Conservation (phyloP, 2,797 vertebrate species). For the Coluber constrictor region DNA sequence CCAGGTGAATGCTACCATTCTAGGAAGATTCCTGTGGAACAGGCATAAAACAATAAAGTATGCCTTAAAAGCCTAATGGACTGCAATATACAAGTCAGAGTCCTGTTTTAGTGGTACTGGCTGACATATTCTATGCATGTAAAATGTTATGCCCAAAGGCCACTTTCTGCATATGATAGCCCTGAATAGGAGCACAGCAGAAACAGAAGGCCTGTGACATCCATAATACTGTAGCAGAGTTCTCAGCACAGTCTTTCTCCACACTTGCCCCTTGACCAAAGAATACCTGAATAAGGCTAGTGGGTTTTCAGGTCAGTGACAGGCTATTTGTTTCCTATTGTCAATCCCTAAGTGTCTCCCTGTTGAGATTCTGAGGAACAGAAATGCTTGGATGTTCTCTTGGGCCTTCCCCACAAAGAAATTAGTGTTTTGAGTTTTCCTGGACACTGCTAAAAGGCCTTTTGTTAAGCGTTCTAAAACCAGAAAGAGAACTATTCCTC, state of each 20-base stretch:
- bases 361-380: neutral
- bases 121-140: neutral
- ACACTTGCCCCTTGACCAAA: neutral
- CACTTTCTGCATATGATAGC: neutral
- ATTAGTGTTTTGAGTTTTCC: neutral
- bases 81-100: neutral
- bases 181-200: neutral
- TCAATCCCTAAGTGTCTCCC: too few species aligned
- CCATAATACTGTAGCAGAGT: neutral
- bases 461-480: neutral
- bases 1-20: neutral
- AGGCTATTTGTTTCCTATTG: neutral
- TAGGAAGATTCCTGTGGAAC: neutral
- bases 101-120: neutral
- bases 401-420: neutral
- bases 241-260: neutral
- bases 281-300: neutral
- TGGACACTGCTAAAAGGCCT: too few species aligned
- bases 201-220: neutral
- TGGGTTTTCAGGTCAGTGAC: neutral
- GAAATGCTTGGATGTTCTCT: neutral
- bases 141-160: neutral
- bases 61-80: neutral
- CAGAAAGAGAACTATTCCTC: neutral
- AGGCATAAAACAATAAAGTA: neutral